Evolutionary conservation across 2,888 invertebrate species (phyloP), one percentile per base, ranked within the genome.

Genomic region (Saturnia japonica): DNA sequence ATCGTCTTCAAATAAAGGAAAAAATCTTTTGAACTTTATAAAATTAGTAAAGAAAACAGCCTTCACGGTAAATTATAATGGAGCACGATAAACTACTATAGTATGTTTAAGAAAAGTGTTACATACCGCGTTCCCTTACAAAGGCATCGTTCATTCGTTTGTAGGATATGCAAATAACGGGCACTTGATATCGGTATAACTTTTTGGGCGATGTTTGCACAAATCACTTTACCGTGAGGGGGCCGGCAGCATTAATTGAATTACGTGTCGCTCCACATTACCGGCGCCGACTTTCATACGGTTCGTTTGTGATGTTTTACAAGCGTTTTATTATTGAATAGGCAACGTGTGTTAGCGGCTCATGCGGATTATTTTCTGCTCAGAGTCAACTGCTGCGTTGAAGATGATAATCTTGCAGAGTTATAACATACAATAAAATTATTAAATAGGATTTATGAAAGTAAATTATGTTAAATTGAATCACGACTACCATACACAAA

Each of bases 181-280:
- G 75, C 75, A 75, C 78, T 77, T 77, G 82, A 82, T 85, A 86
- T 84, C 82, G 78, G 82, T 82, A 84, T 84, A 88, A 87, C 85
- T 88, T 89, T 88, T 87, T 82, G 82, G 82, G 75, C 82, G 75
- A 74, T 87, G 86, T 88, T 89, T 89, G 86, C 81, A 76, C 81
- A 81, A 79, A 82, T 81, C 84, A 79, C 80, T 78, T 77, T 64
- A 74, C 76, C 74, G 14, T 72, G 72, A 69, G 73, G 78, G 82
- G 83, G 84, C 78, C 80, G 85, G 78, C 82, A 76, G 77, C 77
- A 82, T 85, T 91, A 90, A 91, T 90, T 89, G 85, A 91, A 91
- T 91, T 90, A 90, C 85, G 85, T 88, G 89, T 85, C 86, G 78
- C 81, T 76, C 77, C 77, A 75, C 72, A 78, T 80, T 78, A 80